These are phyloP conservation scores for Tribolium freemani DNA, from an alignment of 2,888 invertebrate genomes.

Conservation along the genomic window DNA sequence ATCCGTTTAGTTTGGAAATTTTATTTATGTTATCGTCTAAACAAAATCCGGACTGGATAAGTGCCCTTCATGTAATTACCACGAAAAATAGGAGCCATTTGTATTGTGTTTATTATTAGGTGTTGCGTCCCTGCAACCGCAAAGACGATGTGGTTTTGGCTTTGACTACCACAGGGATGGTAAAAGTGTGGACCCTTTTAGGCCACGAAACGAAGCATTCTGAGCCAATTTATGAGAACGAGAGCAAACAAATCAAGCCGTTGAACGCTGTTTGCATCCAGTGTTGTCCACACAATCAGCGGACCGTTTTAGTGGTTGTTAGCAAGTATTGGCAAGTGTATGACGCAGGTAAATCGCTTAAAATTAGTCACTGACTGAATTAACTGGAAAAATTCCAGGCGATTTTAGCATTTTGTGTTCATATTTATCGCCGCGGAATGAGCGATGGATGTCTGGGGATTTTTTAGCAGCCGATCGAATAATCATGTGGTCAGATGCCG, in stretches of 20 bases:
- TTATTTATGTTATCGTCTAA: slow-evolving; percentile 93
- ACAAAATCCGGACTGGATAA: slow-evolving; percentile 99
- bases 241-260: slow-evolving; percentile 96
- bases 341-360: slow-evolving; percentile 16
- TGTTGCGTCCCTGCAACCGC: slow-evolving; percentile 78
- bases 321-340: slow-evolving; percentile 92
- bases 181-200: slow-evolving; percentile 96
- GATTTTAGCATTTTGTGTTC: slow-evolving; percentile 97
- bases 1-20: slow-evolving; percentile 94
- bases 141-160: slow-evolving; percentile 97
- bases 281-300: slow-evolving; percentile 95
- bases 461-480: slow-evolving; percentile 93
- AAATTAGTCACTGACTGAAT: background rate
- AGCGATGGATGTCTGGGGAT: slow-evolving; percentile 96
- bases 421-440: slow-evolving; percentile 88
- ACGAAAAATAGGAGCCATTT: background rate
- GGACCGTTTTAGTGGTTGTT: slow-evolving; percentile 96
- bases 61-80: slow-evolving; percentile 87
- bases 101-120: slow-evolving; percentile 63
- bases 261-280: slow-evolving; percentile 93
- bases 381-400: slow-evolving; percentile 69
- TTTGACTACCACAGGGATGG: slow-evolving; percentile 94
- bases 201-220: slow-evolving; percentile 90
- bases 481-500: slow-evolving; percentile 95
- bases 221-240: slow-evolving; percentile 94